These are phyloP conservation scores for Chloroclysta siterata DNA, from an alignment of 2,888 invertebrate genomes.

Conservation along the genomic window DNA sequence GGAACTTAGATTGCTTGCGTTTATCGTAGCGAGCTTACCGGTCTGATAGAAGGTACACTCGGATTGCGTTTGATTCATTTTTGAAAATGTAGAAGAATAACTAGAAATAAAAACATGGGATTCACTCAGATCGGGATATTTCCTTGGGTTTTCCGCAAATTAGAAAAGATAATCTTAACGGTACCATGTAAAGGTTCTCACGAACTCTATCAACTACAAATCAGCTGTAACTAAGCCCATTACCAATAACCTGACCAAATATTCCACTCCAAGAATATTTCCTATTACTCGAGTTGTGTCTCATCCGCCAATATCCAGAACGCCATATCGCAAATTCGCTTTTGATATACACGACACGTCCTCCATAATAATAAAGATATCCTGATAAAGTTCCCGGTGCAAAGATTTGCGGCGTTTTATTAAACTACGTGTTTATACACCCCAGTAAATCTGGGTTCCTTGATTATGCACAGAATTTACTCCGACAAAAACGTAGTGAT, in stretches of 20 bases:
- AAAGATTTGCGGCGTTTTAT: conserved; percentile 50
- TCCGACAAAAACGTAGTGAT: conserved; percentile 63
- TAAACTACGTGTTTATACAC: conserved; percentile 53
- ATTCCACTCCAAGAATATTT: conserved; percentile 11
- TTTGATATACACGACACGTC: conserved; percentile 48
- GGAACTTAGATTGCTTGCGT: conserved; percentile 1
- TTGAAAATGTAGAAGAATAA: no score
- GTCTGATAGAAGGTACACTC: background rate
- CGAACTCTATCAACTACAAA: background rate
- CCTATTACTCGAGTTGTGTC: conserved; percentile 25
- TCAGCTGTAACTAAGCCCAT: conserved; percentile 13
- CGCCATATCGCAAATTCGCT: conserved; percentile 34
- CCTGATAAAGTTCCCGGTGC: conserved; percentile 48
- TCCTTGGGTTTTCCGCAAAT: no score
- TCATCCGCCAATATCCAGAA: conserved; percentile 28
- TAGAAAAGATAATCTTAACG: background rate
- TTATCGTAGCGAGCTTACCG: background rate
- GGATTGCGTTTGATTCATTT: no score
- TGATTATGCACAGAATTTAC: conserved; percentile 62
- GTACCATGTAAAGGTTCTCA: background rate
- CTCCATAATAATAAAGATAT: conserved; percentile 45
- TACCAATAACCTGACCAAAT: conserved; percentile 18
- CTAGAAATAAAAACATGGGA: no score
- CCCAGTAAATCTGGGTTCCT: conserved; percentile 46
- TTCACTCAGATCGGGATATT: no score